Evolutionary conservation across 1,140 invertebrate genomes (phyloP).

Genomic region (Drosophila auraria): DNA sequence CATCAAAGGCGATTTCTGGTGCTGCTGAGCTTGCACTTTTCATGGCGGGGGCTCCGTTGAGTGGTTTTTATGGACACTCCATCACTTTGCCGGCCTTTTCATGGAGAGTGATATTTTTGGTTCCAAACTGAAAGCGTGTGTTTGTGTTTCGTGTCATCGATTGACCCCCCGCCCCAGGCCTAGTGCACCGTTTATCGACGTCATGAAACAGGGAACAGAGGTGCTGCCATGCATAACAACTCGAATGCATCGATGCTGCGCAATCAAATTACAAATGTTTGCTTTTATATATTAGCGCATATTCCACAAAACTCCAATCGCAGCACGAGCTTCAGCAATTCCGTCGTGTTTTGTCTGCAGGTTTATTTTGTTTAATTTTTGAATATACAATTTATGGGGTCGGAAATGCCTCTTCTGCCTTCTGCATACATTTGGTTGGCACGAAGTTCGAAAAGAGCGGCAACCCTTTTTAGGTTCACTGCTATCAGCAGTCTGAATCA

Average conservation of each 20-base stretch:
- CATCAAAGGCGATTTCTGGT: constrained; percentile 55
- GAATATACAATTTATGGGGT: not conserved
- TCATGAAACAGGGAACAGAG: constrained; percentile 39
- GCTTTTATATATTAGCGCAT: constrained; percentile 10
- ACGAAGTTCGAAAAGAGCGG: too few species aligned
- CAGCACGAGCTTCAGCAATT: constrained; percentile 25
- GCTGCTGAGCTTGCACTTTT: constrained; percentile 45
- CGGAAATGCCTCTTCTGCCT: too few species aligned
- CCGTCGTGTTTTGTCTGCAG: not conserved
- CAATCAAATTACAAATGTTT: constrained; percentile 57
- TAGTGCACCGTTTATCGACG: constrained; percentile 18
- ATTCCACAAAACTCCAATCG: constrained; percentile 10
- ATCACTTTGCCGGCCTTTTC: constrained; percentile 12
- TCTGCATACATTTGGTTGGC: too few species aligned
- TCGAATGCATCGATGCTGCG: constrained; percentile 37
- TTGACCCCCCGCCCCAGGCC: constrained; percentile 5
- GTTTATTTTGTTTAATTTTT: constrained; percentile 27
- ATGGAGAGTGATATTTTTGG: constrained; percentile 11
- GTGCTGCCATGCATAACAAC: constrained; percentile 40
- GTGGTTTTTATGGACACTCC: constrained; percentile 25
- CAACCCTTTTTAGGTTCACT: constrained; percentile 6
- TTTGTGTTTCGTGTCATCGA: constrained; percentile 38
- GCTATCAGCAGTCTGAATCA: not conserved
- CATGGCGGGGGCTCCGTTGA: constrained; percentile 10
- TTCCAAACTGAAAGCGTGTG: constrained; percentile 34